Base-by-base conservation (phyloP, 2,888 invertebrate species). In the Pyralis farinalis region DNA sequence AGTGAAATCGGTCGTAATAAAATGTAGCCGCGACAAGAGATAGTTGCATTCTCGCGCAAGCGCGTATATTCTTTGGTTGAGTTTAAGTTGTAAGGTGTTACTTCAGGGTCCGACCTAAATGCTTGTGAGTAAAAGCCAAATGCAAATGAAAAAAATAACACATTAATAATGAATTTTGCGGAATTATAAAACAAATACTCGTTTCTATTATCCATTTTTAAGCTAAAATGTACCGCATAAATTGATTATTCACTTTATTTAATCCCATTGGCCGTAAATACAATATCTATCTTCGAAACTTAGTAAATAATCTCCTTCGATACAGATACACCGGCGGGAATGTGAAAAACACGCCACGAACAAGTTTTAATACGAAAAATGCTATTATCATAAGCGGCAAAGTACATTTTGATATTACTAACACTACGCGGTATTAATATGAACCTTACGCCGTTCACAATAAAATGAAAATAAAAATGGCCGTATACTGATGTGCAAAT, bases 291-390 rank as follows among this genome's bases (percentile, higher is more conserved):
- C 22, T 11, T 21, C 21, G 22, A 30, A 39, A 39, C 16, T 39
- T 33, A 16, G 30, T 42, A 45, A 55, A 62, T 63, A 55, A 62
- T 56, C 54, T 55, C 42, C 53, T 58, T 58, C 56, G 49, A 56
- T 55, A 51, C 53, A 48, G 32, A 39, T 39, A 34, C 49, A 54
- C 20, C 43, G 42, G 31, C 38, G 31, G 34, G 55, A 72, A 63
- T 52, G 25, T 25, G 56, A 55, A 54, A 60, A 56, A 63, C 63
- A 63, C 60, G 46, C 55, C 38, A 43, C 49, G 69, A 66, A 74
- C 70, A 85, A 85, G 69, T 86, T 85, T 86, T 86, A 86, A 86
- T 86, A 79, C 81, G 86, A 86, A 86, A 86, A 86, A 86, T 85
- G 77, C 74, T 73, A 86, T 86, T 86, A 86, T 84, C 76, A 78